Evolutionary conservation across 2,797 vertebrate species (phyloP), one percentile per base, ranked within the genome.

Genomic region (Gastrophryne carolinensis): DNA sequence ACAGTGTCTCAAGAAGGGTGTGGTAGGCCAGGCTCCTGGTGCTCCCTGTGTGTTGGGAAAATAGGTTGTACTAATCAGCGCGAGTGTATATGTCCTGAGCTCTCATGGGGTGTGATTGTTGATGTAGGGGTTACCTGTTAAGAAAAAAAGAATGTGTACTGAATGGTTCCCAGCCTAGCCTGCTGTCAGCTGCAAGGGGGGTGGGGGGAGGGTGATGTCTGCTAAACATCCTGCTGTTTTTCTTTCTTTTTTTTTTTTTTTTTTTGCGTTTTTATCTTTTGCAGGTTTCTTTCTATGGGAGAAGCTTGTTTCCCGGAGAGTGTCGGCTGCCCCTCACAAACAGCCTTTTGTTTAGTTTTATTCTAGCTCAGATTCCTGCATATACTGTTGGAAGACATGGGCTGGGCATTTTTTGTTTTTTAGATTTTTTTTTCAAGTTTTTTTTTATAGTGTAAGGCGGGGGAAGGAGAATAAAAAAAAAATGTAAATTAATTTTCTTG

Each of bases 301-400:
- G 87, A 86, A 79, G 69, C 79, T 64, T 63, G 75, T 72, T 72
- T 78, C 70, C 75, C 68, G 75, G 75, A 78, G 74, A 77, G 52
- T 72, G 60, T 72, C 68, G 30, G 53, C 75, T 78, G 75, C 68
- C 68, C 62, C 57, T 56, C 82, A 19, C 80, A 82, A 19, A 84
- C 82, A 84, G 81, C 84, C 83, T 84, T 88, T 72, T 78, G 79
- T 81, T 93, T 91, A 91, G 90, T 90, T 84, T 78, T 72, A 78
- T 72, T 78, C 68, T 71, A 49, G 75, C 57, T 78, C 75, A 72
- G 75, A 66, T 72, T 78, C 68, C 75, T 41, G 75, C 39, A 65
- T 49, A 65, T 49, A 71, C 80, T 81, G 80, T 50, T 74, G 84
- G 78, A 82, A 74, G 71, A 63, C 23, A 56, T 27, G 35, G 47